Percentiles rank a stretch among this genome's conserved stretches.
These are phyloP conservation scores for Calidris pugnax DNA, from an alignment of 2,113 vertebrate species.

Conservation along the genomic window DNA sequence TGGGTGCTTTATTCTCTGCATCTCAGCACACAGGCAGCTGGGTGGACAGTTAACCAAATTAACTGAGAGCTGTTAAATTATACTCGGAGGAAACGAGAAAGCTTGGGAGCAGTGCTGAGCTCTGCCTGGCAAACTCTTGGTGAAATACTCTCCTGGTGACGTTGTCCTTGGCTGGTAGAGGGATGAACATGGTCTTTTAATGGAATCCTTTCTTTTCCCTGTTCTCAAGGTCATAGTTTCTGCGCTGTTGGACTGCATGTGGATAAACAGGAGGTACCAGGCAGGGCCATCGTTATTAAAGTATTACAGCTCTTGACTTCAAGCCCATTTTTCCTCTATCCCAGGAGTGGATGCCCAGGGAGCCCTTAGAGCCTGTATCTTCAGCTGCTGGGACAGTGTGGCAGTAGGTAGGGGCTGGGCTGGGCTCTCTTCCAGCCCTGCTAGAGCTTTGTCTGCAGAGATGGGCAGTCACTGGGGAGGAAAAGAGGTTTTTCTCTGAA, in stretches of 20 bases:
- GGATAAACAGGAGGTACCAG: neutral
- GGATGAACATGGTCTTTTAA: neutral
- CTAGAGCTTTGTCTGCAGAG: neutral
- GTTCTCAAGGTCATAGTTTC: neutral
- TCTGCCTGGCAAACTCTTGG: neutral
- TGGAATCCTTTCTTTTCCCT: neutral
- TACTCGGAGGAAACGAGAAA: neutral
- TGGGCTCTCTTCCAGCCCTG: neutral
- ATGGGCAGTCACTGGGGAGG: neutral
- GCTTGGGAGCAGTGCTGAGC: neutral
- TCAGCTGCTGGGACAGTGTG: neutral
- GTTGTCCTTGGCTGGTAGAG: neutral
- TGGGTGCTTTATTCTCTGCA: neutral
- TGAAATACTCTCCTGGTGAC: neutral
- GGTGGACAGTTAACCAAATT: neutral
- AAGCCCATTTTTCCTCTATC: neutral
- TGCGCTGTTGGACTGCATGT: neutral
- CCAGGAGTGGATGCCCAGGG: neutral
- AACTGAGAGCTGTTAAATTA: neutral
- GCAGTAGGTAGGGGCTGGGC: neutral
- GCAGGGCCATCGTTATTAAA: rapidly evolving
- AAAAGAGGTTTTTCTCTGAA: neutral
- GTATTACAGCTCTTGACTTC: neutral
- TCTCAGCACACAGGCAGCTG: neutral
- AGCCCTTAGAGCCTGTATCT: neutral